Percentiles rank a stretch among this genome's conserved stretches.
These are phyloP conservation scores for Synergus itoensis DNA, from an alignment of 2,888 invertebrate species.

Conservation along the genomic window DNA sequence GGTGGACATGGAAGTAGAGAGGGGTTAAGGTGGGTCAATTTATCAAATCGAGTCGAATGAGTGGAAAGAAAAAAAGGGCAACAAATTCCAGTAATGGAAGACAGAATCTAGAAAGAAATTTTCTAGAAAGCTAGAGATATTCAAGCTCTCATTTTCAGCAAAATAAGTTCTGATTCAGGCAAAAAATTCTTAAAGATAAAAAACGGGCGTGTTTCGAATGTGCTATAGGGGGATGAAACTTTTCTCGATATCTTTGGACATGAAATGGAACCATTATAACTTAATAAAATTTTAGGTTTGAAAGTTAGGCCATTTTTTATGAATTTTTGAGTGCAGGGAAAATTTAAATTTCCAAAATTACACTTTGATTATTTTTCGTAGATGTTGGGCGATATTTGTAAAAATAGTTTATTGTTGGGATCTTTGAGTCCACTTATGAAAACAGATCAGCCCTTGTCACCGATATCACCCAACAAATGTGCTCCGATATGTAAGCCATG, in stretches of 20 bases:
- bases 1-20: neutral
- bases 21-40: constrained; percentile 7
- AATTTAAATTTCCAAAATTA: too few relatives aligned
- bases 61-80: neutral
- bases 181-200: too few relatives aligned
- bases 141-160: constrained; percentile 6
- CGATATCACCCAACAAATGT: constrained; percentile 29
- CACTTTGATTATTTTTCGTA: too few relatives aligned
- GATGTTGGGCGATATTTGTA: neutral
- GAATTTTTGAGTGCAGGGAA: too few relatives aligned
- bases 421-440: neutral
- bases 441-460: constrained; percentile 27
- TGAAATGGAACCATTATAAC: too few relatives aligned
- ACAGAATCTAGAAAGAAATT: neutral
- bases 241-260: too few relatives aligned
- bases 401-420: neutral
- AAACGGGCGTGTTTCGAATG: too few relatives aligned
- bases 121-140: neutral
- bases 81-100: neutral
- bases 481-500: constrained; percentile 31
- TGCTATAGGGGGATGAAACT: too few relatives aligned
- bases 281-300: too few relatives aligned
- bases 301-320: too few relatives aligned
- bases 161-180: neutral
- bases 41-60: neutral